Conservation (phyloP, 2,888 invertebrate species). For the Acanthosepion lycidas region DNA sequence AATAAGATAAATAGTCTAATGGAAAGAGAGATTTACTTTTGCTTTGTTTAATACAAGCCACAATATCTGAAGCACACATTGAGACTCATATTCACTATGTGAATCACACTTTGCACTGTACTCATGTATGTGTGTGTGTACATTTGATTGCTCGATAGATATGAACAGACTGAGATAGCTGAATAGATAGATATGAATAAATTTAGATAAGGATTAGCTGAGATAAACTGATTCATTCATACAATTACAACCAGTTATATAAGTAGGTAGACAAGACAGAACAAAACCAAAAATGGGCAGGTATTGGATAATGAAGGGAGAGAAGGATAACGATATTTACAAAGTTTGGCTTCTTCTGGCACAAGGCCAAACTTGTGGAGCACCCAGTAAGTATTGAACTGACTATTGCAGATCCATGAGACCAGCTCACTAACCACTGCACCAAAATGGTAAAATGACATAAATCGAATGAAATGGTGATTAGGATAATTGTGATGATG, state of each 20-base stretch:
- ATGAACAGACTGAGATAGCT: too few species aligned
- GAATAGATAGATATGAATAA: too few species aligned
- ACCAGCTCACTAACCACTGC: not conserved
- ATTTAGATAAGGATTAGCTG: not conserved
- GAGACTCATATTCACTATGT: too few species aligned
- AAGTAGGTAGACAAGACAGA: not conserved
- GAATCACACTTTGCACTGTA: too few species aligned
- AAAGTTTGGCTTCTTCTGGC: not conserved
- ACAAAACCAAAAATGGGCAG: not conserved
- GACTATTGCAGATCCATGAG: not conserved
- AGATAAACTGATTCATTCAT: not conserved
- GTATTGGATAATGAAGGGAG: not conserved
- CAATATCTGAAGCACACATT: too few species aligned
- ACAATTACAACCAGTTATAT: not conserved
- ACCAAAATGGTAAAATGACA: not conserved
- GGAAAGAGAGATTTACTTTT: too few species aligned
- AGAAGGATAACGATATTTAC: not conserved
- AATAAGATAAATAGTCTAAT: too few species aligned
- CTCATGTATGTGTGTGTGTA: too few species aligned
- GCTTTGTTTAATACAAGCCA: too few species aligned
- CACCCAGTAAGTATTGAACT: not conserved
- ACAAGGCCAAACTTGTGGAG: not conserved
- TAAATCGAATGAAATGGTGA: not conserved
- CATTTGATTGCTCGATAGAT: too few species aligned
- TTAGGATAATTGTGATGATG: not conserved